Conservation (phyloP, 2,113 vertebrate genomes). For the Micronycteris hirsuta region DNA sequence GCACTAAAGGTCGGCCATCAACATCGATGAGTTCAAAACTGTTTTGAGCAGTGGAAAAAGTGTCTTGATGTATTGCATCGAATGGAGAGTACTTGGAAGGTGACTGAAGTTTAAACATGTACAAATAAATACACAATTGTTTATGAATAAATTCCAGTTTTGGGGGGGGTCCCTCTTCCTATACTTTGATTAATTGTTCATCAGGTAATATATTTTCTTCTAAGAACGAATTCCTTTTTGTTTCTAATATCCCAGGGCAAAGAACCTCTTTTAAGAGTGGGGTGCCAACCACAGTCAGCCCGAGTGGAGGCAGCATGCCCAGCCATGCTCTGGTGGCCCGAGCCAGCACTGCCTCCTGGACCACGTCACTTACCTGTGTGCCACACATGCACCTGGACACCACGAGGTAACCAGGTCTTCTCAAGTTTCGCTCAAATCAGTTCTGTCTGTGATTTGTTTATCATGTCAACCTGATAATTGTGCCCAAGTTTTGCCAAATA, state of each 20-base stretch:
- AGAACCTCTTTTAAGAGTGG: neutral
- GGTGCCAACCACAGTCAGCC: neutral
- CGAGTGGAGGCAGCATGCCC: too few relatives aligned
- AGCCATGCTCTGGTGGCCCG: neutral
- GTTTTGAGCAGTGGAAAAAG: too few relatives aligned
- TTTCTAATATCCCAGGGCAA: neutral
- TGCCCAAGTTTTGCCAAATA: neutral
- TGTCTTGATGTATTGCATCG: too few relatives aligned
- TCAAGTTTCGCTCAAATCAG: neutral
- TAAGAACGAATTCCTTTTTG: neutral
- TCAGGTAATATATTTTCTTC: neutral
- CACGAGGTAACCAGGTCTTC: neutral
- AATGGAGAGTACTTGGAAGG: too few relatives aligned
- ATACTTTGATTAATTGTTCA: neutral
- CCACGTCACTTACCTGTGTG: accelerated
- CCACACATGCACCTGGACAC: accelerated
- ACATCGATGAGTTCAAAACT: too few relatives aligned
- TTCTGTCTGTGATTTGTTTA: neutral
- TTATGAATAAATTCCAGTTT: too few relatives aligned
- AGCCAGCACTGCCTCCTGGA: neutral
- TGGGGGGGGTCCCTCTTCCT: too few relatives aligned
- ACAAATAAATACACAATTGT: too few relatives aligned
- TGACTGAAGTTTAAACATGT: too few relatives aligned
- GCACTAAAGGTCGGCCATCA: too few relatives aligned
- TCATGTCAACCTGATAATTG: neutral